These are phyloP conservation scores for Imbricaverruca yamaguchii DNA, from an alignment of 2,888 invertebrate genomes.

Conservation along the genomic window DNA sequence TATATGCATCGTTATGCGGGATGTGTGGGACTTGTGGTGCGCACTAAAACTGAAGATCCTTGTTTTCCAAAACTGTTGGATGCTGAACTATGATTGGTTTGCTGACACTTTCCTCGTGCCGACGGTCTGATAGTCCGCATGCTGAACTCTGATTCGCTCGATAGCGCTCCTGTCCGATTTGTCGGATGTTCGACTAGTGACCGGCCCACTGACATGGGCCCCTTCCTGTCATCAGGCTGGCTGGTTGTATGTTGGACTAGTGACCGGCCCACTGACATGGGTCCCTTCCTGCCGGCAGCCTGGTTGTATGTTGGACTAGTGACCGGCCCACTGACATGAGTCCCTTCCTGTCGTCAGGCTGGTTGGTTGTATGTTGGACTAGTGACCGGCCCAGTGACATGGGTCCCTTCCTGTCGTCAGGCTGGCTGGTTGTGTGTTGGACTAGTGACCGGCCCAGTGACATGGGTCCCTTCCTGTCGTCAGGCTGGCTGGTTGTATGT, in stretches of 20 bases:
- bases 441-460: conserved; percentile 74
- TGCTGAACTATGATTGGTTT: no score
- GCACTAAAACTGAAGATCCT: no score
- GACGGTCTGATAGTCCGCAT: no score
- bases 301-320: conserved; percentile 82
- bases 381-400: conserved; percentile 67
- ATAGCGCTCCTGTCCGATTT: no score
- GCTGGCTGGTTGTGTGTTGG: no score
- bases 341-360: conserved; percentile 50
- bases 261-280: conserved; percentile 60
- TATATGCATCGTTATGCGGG: no score
- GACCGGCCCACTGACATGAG: conserved; percentile 60
- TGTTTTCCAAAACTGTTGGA: no score
- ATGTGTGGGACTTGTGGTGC: no score
- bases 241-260: no score
- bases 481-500: no score
- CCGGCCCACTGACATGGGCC: conserved; percentile 54
- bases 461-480: conserved; percentile 28
- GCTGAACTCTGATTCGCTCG: no score
- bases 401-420: conserved; percentile 44
- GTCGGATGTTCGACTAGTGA: conserved; percentile 63
- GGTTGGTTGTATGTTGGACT: conserved; percentile 82
- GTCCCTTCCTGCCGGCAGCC: conserved; percentile 46
- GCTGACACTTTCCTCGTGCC: no score
- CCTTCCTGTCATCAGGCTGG: conserved; percentile 51